A percentile compares a stretch with the other conserved stretches of the same genome.
Evolutionary conservation across 2,113 vertebrate genomes (phyloP).

Genomic region (Lycocorax pyrrhopterus): DNA sequence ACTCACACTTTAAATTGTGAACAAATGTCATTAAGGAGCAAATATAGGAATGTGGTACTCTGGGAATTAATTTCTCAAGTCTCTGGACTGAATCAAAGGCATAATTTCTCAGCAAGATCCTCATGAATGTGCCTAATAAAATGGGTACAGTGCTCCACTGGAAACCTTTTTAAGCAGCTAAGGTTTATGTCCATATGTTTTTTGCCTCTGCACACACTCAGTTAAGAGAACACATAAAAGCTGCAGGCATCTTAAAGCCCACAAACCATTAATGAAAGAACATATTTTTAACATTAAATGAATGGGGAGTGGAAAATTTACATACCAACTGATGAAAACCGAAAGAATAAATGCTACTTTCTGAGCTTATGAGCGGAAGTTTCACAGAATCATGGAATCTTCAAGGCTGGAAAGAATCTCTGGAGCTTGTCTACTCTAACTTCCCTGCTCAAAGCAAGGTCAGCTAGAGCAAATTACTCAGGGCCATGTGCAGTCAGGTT

Average conservation of each 20-base stretch:
- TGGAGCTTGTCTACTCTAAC: not conserved
- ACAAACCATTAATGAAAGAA: not conserved
- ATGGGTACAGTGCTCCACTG: not conserved
- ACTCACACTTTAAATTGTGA: not conserved
- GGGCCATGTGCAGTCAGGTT: not conserved
- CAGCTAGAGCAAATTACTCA: not conserved
- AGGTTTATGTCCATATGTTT: not conserved
- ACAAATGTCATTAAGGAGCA: not conserved
- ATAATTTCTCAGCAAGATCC: constrained; percentile 7
- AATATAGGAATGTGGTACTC: not conserved
- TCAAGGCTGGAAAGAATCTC: not conserved
- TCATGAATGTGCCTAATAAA: not conserved
- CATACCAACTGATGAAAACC: not conserved
- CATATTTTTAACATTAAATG: not conserved
- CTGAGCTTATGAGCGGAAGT: not conserved
- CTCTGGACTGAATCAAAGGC: not conserved
- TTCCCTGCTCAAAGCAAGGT: not conserved
- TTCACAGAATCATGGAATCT: not conserved
- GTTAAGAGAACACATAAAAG: constrained; percentile 8
- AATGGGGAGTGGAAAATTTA: not conserved
- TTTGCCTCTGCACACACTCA: not conserved
- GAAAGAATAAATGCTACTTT: not conserved
- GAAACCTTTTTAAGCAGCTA: not conserved
- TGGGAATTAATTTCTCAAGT: not conserved
- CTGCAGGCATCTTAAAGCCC: not conserved